phyloP scores from a whole-genome alignment of 2,113 vertebrate species.

The western clawed frog (Xenopus tropicalis) region UCB_Xtro_10.0 CM004450.2:77357001-77357500 shows the following conservation, averaged over 20 bases:
- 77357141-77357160: slow-evolving; percentile 68
- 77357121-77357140: slow-evolving; percentile 61
- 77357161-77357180: slow-evolving; percentile 65
- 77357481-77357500: neutral
- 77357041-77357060: too few species aligned
- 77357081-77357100: slow-evolving; percentile 58
- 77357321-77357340: slow-evolving; percentile 49
- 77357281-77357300: slow-evolving; percentile 73
- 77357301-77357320: slow-evolving; percentile 47
- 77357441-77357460: neutral
- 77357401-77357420: neutral
- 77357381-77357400: slow-evolving; percentile 16
- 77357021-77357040: too few species aligned
- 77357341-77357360: neutral
- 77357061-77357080: too few species aligned
- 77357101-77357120: slow-evolving; percentile 72
- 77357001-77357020: too few species aligned
- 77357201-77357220: slow-evolving; percentile 68
- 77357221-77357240: slow-evolving; percentile 72
- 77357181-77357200: slow-evolving; percentile 57
- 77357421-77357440: neutral
- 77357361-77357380: neutral
- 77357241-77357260: slow-evolving; percentile 65
- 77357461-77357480: neutral
- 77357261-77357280: slow-evolving; percentile 75